A percentile compares a stretch with the other conserved stretches of the same genome.
phyloP scores from a whole-genome alignment of 2,888 invertebrate species.

The Phytoseiulus persimilis region DNA sequence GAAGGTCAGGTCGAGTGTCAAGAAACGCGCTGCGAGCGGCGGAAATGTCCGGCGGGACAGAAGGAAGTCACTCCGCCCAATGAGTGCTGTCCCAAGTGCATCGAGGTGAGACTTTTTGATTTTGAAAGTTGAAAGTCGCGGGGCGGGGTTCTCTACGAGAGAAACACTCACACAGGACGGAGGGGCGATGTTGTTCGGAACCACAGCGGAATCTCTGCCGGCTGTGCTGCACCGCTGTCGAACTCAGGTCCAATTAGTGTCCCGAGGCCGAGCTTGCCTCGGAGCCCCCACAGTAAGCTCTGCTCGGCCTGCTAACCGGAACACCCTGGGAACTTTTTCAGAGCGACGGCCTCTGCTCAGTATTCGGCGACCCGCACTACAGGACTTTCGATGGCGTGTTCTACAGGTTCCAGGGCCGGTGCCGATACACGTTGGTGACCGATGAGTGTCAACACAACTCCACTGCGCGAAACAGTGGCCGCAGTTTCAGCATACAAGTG shows the following conservation, averaged over 20 bases:
- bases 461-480: neutral
- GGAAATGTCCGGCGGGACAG: neutral
- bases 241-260: neutral
- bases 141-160: too few relatives aligned
- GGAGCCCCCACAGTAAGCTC: neutral
- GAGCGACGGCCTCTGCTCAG: conserved; percentile 32
- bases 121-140: too few relatives aligned
- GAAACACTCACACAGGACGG: too few relatives aligned
- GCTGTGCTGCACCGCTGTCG: too few relatives aligned
- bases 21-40: neutral
- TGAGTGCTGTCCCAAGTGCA: neutral
- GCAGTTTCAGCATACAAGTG: conserved; percentile 16
- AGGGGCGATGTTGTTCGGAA: neutral
- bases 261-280: neutral
- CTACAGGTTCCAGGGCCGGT: conserved; percentile 33
- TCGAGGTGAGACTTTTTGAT: neutral
- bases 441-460: conserved; percentile 12
- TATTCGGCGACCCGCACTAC: conserved; percentile 32
- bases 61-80: neutral
- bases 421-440: conserved; percentile 26
- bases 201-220: neutral
- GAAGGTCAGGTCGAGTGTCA: neutral
- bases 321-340: neutral
- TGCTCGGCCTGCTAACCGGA: neutral
- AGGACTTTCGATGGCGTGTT: conserved; percentile 27